Conservation (phyloP, 2,888 invertebrate genomes). For the Protodeltote pygarga region DNA sequence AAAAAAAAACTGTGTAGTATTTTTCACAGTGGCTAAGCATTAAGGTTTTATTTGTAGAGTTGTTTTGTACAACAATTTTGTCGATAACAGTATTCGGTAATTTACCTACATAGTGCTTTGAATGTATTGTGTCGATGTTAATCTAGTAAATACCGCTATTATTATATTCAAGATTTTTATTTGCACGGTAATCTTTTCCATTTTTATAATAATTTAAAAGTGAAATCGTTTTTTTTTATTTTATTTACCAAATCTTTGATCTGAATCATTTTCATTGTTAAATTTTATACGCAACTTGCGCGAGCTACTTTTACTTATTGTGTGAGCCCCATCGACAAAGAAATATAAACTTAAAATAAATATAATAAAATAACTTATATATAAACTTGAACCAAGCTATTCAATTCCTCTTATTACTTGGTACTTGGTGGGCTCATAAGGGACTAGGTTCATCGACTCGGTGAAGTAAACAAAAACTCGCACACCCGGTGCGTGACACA, state of each 20-base stretch:
- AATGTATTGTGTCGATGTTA: conserved; percentile 1
- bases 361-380: no score
- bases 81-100: conserved; percentile 16
- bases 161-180: conserved; percentile 6
- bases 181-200: conserved; percentile 4
- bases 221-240: conserved; percentile 3
- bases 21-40: conserved; percentile 25
- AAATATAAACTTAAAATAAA: no score
- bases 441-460: conserved; percentile 41
- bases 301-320: no score
- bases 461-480: conserved; percentile 25
- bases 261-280: neutral
- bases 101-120: conserved; percentile 14
- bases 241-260: neutral
- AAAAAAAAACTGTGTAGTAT: neutral
- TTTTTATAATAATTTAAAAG: conserved; percentile 16
- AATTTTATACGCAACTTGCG: no score
- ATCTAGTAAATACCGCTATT: conserved; percentile 1
- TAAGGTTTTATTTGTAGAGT: conserved; percentile 23
- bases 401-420: conserved; percentile 17
- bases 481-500: conserved; percentile 20
- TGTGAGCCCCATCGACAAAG: no score
- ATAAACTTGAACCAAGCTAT: neutral
- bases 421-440: conserved; percentile 15
- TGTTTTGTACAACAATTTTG: conserved; percentile 10